Evolutionary conservation across 2,797 vertebrate genomes (phyloP).

Genomic region (Intellagama lesueurii): DNA sequence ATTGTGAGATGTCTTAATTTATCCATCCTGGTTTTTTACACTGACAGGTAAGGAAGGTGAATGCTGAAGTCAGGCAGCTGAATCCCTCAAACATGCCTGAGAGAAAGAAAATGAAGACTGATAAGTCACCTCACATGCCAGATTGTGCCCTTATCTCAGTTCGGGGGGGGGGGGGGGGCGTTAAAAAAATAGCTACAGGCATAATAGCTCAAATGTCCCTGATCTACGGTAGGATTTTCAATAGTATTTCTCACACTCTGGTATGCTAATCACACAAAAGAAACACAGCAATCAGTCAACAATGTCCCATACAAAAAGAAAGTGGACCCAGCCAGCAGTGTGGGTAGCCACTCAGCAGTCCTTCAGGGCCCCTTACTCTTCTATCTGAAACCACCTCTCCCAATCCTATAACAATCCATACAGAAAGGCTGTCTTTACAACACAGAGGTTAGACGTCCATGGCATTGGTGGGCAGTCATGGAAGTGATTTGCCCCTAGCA

Average conservation of each 20-base stretch:
- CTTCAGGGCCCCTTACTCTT: background rate
- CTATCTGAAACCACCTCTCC: background rate
- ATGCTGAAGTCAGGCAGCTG: slow-evolving; percentile 35
- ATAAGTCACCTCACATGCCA: background rate
- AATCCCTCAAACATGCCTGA: background rate
- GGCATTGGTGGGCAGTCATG: too few species aligned
- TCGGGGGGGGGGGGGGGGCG: background rate
- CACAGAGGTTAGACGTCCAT: too few species aligned
- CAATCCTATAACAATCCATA: background rate
- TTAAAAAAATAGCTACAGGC: slow-evolving; percentile 19
- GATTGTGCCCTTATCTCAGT: slow-evolving; percentile 12
- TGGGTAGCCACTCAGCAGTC: background rate
- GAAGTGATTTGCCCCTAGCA: too few species aligned
- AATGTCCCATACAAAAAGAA: background rate
- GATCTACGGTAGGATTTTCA: slow-evolving; percentile 50
- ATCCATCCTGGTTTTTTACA: slow-evolving; percentile 54
- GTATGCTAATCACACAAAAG: background rate
- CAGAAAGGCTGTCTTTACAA: background rate
- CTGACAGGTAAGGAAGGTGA: slow-evolving; percentile 34
- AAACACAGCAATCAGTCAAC: background rate
- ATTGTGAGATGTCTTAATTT: slow-evolving; percentile 62
- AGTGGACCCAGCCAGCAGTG: background rate
- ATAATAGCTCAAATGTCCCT: slow-evolving; percentile 6
- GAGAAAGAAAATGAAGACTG: slow-evolving; percentile 31
- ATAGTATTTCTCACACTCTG: slow-evolving; percentile 26